Evolutionary conservation across 2,113 vertebrate species (phyloP).

Genomic region (Petroica traversi): DNA sequence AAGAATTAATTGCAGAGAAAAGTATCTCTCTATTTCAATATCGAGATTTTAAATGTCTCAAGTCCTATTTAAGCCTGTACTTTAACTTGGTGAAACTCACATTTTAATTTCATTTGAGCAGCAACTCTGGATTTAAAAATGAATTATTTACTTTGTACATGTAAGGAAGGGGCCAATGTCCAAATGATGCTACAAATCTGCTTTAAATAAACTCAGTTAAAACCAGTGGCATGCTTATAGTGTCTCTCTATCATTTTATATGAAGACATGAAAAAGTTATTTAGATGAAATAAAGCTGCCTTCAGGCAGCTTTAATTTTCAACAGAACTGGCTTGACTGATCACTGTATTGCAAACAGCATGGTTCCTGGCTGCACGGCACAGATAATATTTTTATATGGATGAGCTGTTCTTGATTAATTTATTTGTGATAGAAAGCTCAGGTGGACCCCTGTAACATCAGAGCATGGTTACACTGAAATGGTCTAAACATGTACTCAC

Average conservation of each 20-base stretch:
- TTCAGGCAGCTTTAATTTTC: conserved; percentile 19
- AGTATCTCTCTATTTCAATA: not conserved
- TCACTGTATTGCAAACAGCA: not conserved
- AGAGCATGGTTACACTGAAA: not conserved
- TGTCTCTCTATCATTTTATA: not conserved
- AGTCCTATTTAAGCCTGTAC: not conserved
- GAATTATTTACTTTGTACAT: not conserved
- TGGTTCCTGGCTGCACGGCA: not conserved
- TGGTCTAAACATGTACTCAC: not conserved
- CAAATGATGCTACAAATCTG: not conserved
- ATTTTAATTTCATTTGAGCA: not conserved
- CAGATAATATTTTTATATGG: not conserved
- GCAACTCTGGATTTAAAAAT: not conserved
- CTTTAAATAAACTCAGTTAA: not conserved
- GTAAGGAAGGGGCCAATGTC: not conserved
- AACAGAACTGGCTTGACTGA: not conserved
- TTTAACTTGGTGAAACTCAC: not conserved
- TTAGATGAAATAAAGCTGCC: not conserved
- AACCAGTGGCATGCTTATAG: not conserved
- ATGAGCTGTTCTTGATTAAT: not conserved
- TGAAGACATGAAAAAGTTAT: not conserved
- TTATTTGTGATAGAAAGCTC: not conserved
- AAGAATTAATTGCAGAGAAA: not conserved
- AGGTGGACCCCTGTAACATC: not conserved
- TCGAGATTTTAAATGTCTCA: not conserved